Base-by-base conservation (phyloP, 1,140 invertebrate species). In the Hylyphantes graminicola region DNA sequence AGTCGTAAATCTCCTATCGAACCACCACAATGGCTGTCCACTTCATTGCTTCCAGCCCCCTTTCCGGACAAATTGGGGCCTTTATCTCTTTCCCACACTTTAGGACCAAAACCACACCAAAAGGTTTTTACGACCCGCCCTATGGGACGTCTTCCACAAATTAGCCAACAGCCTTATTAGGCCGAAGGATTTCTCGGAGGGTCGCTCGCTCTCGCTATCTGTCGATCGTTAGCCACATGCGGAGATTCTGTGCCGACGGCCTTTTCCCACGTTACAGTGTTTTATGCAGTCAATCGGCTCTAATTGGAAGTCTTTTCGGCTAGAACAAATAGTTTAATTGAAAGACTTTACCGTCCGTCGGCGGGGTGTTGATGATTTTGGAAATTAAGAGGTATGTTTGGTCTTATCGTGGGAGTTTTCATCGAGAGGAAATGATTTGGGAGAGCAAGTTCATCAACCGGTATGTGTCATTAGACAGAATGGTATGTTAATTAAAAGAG, bases 151-250 rank as follows among this genome's bases (percentile, higher is more conserved):
- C 64, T 21, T 13, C 68, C 68, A 12, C 68, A 70, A 70, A 70
- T 70, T 70, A 70, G 50, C 15, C 6, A 12, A 12, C 64, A 35
- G 64, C 11, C 64, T 67, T 67, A 67, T 67, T 67, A 67, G 64
- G 35, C 35, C 35, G 1, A 35, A 35, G 35, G 35, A 35, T 35
- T 35, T 67, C 21, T 67, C 21, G 64, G 64, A n/a, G 50, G 1
- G 19, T 73, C 70, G 54, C 53, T 73, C 70, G 54, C 53, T 70
- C 35, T 50, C 7, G 19, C 7, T 13, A 59, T 76, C 21, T 7
- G 54, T 35, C 35, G 50, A 50, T 78, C 57, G 76, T 78, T 78
- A 78, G 15, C 76, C 76, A 35, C 76, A 67, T 67, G 76, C 76
- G 6, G 63, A 61, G 76, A 9, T 12, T 13, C 0, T 11, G 13